Evolutionary conservation across 2,888 invertebrate genomes (phyloP).

Genomic region (Galeopsomyia nigrocyanea): DNA sequence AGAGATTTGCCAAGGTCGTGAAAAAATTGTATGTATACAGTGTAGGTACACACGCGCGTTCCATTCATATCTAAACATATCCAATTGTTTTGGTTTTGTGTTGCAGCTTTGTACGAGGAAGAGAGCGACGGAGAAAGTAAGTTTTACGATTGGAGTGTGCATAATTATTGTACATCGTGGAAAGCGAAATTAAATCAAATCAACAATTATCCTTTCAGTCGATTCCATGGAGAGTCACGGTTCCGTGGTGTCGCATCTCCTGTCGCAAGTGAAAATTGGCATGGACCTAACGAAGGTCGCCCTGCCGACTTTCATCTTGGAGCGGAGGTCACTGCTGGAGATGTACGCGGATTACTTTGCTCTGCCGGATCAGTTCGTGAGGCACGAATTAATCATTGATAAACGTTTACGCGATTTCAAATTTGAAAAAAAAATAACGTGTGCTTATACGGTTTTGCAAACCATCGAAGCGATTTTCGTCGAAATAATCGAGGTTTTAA

Average conservation of each 20-base stretch:
- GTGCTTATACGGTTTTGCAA: not conserved
- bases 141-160: conserved; percentile 54
- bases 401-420: not conserved
- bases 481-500: not conserved
- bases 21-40: too few relatives aligned
- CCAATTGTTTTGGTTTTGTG: conserved; percentile 6
- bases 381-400: too few relatives aligned
- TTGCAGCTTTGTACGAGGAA: conserved; percentile 90
- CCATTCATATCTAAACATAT: not conserved
- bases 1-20: too few relatives aligned
- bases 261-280: conserved; percentile 98
- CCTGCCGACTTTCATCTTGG: conserved; percentile 97
- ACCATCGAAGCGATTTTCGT: too few relatives aligned
- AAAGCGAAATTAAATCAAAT: too few relatives aligned
- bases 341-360: conserved; percentile 99
- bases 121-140: conserved; percentile 85
- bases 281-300: conserved; percentile 99
- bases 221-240: conserved; percentile 96
- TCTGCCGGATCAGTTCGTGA: conserved; percentile 96
- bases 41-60: too few relatives aligned
- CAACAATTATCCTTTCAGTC: conserved; percentile 68
- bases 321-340: conserved; percentile 95
- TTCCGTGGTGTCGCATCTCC: conserved; percentile 94
- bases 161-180: too few relatives aligned
- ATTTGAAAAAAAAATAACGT: not conserved